A percentile compares a stretch with the other conserved stretches of the same genome.
Evolutionary conservation across 2,113 vertebrate genomes (phyloP).

Genomic region (Coregonus clupeaformis): DNA sequence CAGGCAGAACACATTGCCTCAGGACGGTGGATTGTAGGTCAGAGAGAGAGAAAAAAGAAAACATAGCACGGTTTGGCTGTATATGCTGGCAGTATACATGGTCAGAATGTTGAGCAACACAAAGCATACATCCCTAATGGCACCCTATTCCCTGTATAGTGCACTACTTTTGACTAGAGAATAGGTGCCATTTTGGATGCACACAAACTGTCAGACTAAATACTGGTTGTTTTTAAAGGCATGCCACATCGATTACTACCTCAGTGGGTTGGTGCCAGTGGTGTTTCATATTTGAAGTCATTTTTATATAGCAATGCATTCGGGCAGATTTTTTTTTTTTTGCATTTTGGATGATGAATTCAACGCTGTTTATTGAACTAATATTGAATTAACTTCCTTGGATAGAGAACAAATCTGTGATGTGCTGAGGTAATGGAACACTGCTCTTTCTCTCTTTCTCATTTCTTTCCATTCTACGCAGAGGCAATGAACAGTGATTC

Average conservation of each 20-base stretch:
- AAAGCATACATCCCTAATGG: too few relatives aligned
- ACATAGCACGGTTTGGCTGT: not conserved
- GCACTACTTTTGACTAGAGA: too few relatives aligned
- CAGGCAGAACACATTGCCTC: not conserved
- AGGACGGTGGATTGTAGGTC: not conserved
- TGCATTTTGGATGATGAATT: not conserved
- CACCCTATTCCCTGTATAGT: too few relatives aligned
- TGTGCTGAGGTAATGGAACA: not conserved
- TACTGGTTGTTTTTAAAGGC: not conserved
- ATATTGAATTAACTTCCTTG: not conserved
- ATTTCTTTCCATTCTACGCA: too few relatives aligned
- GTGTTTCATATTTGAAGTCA: not conserved
- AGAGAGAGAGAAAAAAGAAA: not conserved
- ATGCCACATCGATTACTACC: too few relatives aligned
- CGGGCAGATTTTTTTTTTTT: too few relatives aligned
- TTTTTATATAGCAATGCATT: not conserved
- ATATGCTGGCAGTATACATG: not conserved
- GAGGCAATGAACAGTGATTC: too few relatives aligned
- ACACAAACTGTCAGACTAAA: not conserved
- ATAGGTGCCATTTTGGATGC: too few relatives aligned
- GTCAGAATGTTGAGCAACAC: not conserved
- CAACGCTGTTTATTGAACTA: not conserved
- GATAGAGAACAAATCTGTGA: not conserved
- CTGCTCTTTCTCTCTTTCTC: too few relatives aligned
- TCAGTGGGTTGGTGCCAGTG: too few relatives aligned